A percentile compares a stretch with the other conserved stretches of the same genome.
Evolutionary conservation across 2,888 invertebrate species (phyloP).

Genomic region (Bursaphelenchus okinawaensis): DNA sequence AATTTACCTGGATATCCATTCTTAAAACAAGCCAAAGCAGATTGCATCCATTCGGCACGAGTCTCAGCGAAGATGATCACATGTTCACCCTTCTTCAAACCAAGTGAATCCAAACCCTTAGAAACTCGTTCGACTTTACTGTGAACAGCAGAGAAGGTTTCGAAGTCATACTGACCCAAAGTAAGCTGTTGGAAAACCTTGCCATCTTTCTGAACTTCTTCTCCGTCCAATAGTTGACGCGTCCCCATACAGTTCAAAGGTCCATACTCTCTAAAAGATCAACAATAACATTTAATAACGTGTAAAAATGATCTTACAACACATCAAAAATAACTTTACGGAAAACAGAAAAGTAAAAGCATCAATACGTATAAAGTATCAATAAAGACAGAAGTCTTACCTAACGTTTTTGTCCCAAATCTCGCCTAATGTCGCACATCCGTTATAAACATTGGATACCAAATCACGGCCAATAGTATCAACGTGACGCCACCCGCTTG

Average conservation of each 20-base stretch:
- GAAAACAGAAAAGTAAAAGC: not conserved
- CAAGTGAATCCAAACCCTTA: conserved; percentile 75
- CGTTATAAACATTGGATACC: conserved; percentile 56
- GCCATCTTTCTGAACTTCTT: conserved; percentile 88
- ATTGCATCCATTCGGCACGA: conserved; percentile 92
- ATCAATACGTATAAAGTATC: conserved; percentile 19
- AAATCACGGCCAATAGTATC: conserved; percentile 37
- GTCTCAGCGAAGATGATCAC: conserved; percentile 95
- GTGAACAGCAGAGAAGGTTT: conserved; percentile 60
- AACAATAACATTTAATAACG: conserved; percentile 9
- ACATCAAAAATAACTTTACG: not conserved
- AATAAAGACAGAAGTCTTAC: conserved; percentile 25
- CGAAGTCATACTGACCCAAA: conserved; percentile 51
- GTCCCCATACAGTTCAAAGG: conserved; percentile 59
- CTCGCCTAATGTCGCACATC: conserved; percentile 60
- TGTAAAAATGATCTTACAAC: not conserved
- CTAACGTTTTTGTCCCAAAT: conserved; percentile 59
- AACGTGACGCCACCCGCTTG: conserved; percentile 52
- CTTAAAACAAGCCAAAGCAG: conserved; percentile 90
- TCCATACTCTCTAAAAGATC: conserved; percentile 36
- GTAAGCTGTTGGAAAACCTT: conserved; percentile 80
- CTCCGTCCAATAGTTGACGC: conserved; percentile 67
- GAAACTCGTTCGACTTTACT: conserved; percentile 74
- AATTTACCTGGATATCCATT: conserved; percentile 75
- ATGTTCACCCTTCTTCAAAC: conserved; percentile 58